Base-by-base conservation (phyloP, 2,888 invertebrate genomes). In the Platypus cylindrus region DNA sequence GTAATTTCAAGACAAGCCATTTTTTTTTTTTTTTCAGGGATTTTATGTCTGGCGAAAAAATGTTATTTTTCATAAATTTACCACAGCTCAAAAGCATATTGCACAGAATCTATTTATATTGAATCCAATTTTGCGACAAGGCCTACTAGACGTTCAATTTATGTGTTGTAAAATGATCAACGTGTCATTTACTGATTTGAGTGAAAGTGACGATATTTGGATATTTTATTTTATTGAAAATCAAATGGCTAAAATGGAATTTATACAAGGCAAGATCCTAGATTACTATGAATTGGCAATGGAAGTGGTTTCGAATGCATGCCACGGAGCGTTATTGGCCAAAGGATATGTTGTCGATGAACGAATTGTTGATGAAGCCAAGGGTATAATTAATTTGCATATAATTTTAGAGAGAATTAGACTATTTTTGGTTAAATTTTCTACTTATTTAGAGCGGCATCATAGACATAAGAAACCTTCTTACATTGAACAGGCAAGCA, bases 401-500 rank as follows among this genome's bases (percentile, higher is more conserved):
- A n/a, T n/a, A n/a, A n/a, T n/a, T n/a, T n/a, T n/a, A n/a, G n/a
- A n/a, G n/a, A n/a, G n/a, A n/a, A n/a, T n/a, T 15, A 5, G 14
- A 9, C 25, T 9, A n/a, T 25, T 25, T 25, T 8, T 25, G 7
- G 11, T 25, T n/a, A 25, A 25, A 13, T 14, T 27, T 13, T 34
- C 11, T 17, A 25, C 13, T 5, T 25, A 5, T 25, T 8, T 11
- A 5, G 8, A n/a, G n/a, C n/a, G n/a, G 35, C 34, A 38, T 34
- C 43, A 45, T 12, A 43, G 47, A 25, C 35, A 36, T 13, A 48
- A 52, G 20, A 53, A 52, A 41, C 43, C 45, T 5, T 81, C 84
- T 3, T 90, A 86, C 54, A 85, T 85, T 30, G 84, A 89, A 52
- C 85, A 87, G 52, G 83, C 84, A 0, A 78, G 77, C 49, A 90